Conservation (phyloP, 1,140 invertebrate genomes). For the Phocides pigmalion region DNA sequence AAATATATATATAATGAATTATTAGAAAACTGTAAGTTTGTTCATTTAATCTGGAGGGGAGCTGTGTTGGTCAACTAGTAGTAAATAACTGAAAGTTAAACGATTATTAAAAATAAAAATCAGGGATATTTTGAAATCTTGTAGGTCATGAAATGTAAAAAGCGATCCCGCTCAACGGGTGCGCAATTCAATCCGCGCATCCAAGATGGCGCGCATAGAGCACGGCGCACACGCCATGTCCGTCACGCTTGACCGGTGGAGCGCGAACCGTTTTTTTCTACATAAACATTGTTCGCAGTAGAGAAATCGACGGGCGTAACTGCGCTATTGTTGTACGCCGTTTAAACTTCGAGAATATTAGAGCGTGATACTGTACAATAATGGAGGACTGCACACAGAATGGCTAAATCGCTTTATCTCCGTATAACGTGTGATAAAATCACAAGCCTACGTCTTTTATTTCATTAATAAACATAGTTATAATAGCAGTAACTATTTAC, state of each 20-base stretch:
- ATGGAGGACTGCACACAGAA: constrained; percentile 45
- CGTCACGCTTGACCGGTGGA: constrained; percentile 65
- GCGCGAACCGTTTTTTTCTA: constrained; percentile 75
- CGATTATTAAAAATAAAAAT: too few relatives aligned
- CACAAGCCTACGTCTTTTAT: not conserved
- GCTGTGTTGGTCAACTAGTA: too few relatives aligned
- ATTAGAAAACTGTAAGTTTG: too few relatives aligned
- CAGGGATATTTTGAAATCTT: constrained; percentile 3
- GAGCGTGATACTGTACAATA: constrained; percentile 77
- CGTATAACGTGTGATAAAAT: constrained; percentile 17
- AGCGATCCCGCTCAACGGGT: constrained; percentile 45
- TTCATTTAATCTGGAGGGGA: too few relatives aligned
- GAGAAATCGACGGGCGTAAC: constrained; percentile 81
- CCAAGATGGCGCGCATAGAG: constrained; percentile 77
- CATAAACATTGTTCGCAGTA: constrained; percentile 82
- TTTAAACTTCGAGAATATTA: constrained; percentile 75
- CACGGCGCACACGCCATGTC: constrained; percentile 78
- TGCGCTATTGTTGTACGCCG: constrained; percentile 72
- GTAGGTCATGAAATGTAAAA: constrained; percentile 41
- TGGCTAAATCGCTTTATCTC: constrained; percentile 26
- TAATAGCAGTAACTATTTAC: not conserved
- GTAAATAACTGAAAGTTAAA: too few relatives aligned
- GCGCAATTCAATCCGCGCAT: constrained; percentile 76
- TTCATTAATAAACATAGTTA: not conserved
- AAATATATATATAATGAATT: too few relatives aligned